Conservation (phyloP, 2,113 vertebrate genomes). For the Calypte anna region DNA sequence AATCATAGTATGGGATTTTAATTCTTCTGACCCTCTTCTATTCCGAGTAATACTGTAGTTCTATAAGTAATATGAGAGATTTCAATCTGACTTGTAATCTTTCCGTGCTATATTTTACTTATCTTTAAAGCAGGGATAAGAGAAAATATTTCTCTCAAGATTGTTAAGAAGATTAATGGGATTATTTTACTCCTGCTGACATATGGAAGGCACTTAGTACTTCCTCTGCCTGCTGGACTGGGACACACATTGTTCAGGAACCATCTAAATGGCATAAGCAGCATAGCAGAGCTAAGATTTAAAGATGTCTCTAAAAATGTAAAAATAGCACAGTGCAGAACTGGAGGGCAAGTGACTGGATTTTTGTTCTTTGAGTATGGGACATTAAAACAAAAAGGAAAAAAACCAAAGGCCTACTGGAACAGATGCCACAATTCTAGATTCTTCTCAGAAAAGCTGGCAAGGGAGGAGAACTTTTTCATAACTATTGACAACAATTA, state of each 20-base stretch:
- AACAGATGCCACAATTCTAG: not conserved
- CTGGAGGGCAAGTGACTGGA: not conserved
- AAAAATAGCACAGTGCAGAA: not conserved
- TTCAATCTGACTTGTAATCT: not conserved
- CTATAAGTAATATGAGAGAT: not conserved
- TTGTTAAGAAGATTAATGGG: not conserved
- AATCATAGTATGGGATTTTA: not conserved
- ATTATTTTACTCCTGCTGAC: not conserved
- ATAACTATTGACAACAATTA: not conserved
- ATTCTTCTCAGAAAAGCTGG: not conserved
- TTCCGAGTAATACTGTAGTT: not conserved
- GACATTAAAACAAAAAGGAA: not conserved
- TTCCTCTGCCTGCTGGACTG: not conserved
- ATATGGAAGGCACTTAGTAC: not conserved
- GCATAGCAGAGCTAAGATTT: not conserved
- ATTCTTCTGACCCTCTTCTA: not conserved
- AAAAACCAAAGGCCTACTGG: not conserved
- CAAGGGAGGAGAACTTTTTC: not conserved
- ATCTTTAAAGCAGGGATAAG: not conserved
- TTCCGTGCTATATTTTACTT: not conserved
- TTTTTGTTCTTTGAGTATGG: not conserved
- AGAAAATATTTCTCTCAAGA: not conserved
- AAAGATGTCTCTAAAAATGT: not conserved
- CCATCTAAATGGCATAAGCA: not conserved
- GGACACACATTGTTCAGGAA: not conserved